Conservation (phyloP, 2,888 invertebrate genomes). For the Harpalus rubripes region DNA sequence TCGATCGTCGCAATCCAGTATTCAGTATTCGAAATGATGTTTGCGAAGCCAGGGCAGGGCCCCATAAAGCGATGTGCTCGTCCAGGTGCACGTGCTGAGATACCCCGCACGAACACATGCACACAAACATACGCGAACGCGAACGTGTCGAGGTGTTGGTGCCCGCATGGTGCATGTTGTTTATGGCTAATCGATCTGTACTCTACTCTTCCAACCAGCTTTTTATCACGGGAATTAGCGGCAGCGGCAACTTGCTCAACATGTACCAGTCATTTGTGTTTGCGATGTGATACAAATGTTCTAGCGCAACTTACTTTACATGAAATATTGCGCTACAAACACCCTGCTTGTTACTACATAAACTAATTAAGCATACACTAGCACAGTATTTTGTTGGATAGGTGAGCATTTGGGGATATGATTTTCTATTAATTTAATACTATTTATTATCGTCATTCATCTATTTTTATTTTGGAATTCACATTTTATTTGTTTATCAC, state of each 20-base stretch:
- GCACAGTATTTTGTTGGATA: too few species aligned
- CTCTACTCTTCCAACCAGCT: slow-evolving; percentile 6
- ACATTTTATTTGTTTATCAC: too few species aligned
- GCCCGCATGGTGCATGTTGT: slow-evolving; percentile 22
- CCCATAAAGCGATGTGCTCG: neutral
- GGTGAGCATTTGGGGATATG: too few species aligned
- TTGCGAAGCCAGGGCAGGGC: neutral
- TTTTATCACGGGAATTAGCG: slow-evolving; percentile 6
- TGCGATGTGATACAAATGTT: neutral
- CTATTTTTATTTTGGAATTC: too few species aligned
- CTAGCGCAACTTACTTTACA: too few species aligned
- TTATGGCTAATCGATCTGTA: slow-evolving; percentile 38
- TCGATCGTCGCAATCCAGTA: neutral
- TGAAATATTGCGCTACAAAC: too few species aligned
- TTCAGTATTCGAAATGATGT: neutral
- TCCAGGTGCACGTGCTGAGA: neutral
- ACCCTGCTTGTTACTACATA: too few species aligned
- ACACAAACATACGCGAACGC: slow-evolving; percentile 13
- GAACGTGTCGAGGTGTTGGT: neutral
- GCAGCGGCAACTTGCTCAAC: neutral
- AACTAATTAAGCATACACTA: too few species aligned
- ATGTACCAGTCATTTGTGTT: slow-evolving; percentile 4
- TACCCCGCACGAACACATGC: neutral
- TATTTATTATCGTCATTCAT: too few species aligned
- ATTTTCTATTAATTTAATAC: too few species aligned